These are phyloP conservation scores for Parauchenoglanis punctatus DNA, from an alignment of 2,797 vertebrate species.

Conservation along the genomic window DNA sequence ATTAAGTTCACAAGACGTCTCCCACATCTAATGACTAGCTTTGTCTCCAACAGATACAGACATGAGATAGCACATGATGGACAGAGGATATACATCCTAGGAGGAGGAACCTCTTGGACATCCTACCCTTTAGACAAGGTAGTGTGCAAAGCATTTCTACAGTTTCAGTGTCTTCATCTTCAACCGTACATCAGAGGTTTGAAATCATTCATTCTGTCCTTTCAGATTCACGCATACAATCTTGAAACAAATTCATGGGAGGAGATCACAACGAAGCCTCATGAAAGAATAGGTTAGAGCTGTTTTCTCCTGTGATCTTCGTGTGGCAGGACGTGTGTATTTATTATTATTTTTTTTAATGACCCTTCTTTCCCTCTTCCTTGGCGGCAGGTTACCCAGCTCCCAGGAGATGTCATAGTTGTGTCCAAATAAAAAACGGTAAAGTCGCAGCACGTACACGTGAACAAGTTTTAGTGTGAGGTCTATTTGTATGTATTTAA, in stretches of 20 bases:
- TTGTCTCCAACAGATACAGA: constrained; percentile 82
- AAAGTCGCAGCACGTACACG: constrained; percentile 54
- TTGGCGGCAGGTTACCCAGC: constrained; percentile 88
- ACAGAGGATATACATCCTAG: constrained; percentile 94
- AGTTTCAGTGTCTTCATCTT: background rate
- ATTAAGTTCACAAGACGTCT: background rate
- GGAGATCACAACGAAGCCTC: constrained; percentile 92
- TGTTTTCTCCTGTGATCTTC: background rate
- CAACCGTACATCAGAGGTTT: background rate
- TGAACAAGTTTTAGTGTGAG: background rate
- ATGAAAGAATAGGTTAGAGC: constrained; percentile 90
- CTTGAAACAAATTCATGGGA: constrained; percentile 99
- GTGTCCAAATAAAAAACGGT: constrained; percentile 96
- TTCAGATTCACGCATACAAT: constrained; percentile 95
- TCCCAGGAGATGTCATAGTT: constrained; percentile 95
- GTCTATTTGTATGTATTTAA: background rate
- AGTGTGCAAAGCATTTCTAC: constrained; percentile 25
- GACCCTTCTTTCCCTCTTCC: fast-evolving
- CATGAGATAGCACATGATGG: constrained; percentile 97
- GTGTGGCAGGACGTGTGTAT: background rate
- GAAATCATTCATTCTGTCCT: background rate
- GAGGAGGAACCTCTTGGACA: constrained; percentile 97
- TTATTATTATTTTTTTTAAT: background rate
- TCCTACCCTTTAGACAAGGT: constrained; percentile 98
- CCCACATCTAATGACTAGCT: background rate